phyloP scores from a whole-genome alignment of 2,797 vertebrate species.

The Brachyrhaphis roseni region DNA sequence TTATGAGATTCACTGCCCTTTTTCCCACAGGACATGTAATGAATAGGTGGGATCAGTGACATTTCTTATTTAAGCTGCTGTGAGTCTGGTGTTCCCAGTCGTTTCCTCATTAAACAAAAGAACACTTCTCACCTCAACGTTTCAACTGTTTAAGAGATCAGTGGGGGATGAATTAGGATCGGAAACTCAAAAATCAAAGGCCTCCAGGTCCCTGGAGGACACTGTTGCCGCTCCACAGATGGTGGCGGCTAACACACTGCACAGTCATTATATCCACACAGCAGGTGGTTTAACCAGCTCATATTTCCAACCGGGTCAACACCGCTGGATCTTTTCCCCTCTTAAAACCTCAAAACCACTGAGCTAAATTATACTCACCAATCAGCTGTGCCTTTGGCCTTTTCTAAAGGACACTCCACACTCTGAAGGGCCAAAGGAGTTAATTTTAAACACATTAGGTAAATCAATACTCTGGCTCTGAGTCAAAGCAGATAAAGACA shows the following conservation, averaged over 20 bases:
- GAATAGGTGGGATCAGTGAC: constrained; percentile 50
- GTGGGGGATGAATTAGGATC: constrained; percentile 29
- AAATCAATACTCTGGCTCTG: constrained; percentile 41
- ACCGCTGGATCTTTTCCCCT: constrained; percentile 7
- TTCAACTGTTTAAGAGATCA: constrained; percentile 28
- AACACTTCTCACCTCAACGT: constrained; percentile 40
- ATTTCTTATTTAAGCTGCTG: constrained; percentile 30
- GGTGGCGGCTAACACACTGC: constrained; percentile 41
- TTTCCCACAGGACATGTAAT: constrained; percentile 32
- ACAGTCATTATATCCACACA: constrained; percentile 41
- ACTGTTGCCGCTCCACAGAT: constrained; percentile 52
- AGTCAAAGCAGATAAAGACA: constrained; percentile 14
- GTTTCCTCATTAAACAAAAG: constrained; percentile 41
- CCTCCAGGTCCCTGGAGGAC: constrained; percentile 24
- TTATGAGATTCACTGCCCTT: constrained; percentile 14
- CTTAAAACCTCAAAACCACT: constrained; percentile 8
- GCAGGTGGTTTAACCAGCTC: constrained; percentile 47
- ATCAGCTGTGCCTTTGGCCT: constrained; percentile 17
- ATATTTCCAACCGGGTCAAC: constrained; percentile 25
- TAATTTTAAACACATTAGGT: constrained; percentile 37
- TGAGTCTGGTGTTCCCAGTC: constrained; percentile 10
- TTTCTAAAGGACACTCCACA: constrained; percentile 19
- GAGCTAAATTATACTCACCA: constrained; percentile 26
- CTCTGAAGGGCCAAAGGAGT: constrained; percentile 28
- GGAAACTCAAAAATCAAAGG: constrained; percentile 45